A percentile compares a stretch with the other conserved stretches of the same genome.
Evolutionary conservation across 64 coral and sea anemone species (phyloP).

Genomic region (Montipora sp.): DNA sequence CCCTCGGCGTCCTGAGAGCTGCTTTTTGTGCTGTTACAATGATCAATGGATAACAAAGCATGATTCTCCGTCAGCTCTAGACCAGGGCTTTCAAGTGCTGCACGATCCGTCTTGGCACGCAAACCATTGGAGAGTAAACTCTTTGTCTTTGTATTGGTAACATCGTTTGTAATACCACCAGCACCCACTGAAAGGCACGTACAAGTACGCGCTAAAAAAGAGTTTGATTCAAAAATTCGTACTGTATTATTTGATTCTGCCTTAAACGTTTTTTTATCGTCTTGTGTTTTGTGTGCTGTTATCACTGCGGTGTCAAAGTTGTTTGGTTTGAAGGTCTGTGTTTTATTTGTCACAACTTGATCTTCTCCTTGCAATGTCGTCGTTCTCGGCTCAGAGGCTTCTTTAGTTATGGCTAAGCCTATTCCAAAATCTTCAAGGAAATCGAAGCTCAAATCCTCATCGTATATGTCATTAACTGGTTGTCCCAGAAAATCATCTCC

Average conservation of each 20-base stretch:
- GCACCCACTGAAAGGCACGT: not conserved
- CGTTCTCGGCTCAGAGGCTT: not conserved
- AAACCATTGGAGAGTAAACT: not conserved
- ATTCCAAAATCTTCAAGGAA: constrained; percentile 17
- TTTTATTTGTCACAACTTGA: not conserved
- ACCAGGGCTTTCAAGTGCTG: not conserved
- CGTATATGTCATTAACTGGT: constrained; percentile 4
- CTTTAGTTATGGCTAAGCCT: not conserved
- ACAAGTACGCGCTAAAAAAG: not conserved
- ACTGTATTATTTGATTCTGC: not conserved
- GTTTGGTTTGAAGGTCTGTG: not conserved
- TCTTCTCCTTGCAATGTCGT: not conserved
- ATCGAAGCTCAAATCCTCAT: constrained; percentile 32
- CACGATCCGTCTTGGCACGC: not conserved
- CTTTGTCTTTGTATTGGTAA: not conserved
- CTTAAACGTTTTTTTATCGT: not conserved
- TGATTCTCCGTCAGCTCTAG: not conserved
- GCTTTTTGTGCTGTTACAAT: not conserved
- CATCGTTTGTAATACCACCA: not conserved
- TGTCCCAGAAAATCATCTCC: constrained; percentile 35
- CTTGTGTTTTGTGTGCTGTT: not conserved
- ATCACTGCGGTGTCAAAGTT: too few species aligned
- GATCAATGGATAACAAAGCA: not conserved
- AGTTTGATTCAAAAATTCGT: not conserved
- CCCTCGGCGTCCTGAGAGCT: not conserved